These are phyloP conservation scores for Bicyclus anynana DNA, from an alignment of 1,140 invertebrate species.

Conservation along the genomic window DNA sequence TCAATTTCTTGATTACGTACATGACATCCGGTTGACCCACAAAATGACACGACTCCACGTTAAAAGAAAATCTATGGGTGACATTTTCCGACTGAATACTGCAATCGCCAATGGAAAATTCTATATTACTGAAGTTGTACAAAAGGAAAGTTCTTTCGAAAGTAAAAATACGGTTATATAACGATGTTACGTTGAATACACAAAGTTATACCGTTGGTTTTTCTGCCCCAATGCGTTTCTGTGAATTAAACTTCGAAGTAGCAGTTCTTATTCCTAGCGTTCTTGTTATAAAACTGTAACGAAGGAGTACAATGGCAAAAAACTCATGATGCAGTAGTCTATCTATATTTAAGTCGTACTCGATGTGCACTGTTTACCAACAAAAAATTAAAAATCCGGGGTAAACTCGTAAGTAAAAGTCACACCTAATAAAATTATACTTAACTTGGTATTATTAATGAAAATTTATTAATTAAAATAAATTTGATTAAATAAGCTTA, in stretches of 20 bases:
- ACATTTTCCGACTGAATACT: constrained; percentile 6
- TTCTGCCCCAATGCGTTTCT: background rate
- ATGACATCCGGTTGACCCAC: constrained; percentile 6
- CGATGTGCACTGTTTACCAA: too few species aligned
- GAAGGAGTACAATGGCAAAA: too few species aligned
- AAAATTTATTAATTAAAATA: too few species aligned
- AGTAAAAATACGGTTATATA: background rate
- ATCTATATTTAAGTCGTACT: too few species aligned
- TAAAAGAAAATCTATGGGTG: constrained; percentile 2
- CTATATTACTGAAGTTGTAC: background rate
- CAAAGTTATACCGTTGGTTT: background rate
- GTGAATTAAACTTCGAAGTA: background rate
- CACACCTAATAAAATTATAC: too few species aligned
- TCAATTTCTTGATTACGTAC: background rate
- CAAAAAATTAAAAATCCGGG: too few species aligned
- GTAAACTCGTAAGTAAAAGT: too few species aligned
- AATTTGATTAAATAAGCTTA: too few species aligned
- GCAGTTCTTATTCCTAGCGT: background rate
- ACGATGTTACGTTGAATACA: background rate
- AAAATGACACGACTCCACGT: constrained; percentile 1
- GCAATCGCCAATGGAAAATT: constrained; percentile 7
- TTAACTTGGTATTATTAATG: too few species aligned
- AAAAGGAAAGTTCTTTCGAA: background rate
- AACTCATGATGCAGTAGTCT: too few species aligned
- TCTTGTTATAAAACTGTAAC: too few species aligned